These are phyloP conservation scores for Noctua pronuba DNA, from an alignment of 2,888 invertebrate genomes.

Conservation along the genomic window DNA sequence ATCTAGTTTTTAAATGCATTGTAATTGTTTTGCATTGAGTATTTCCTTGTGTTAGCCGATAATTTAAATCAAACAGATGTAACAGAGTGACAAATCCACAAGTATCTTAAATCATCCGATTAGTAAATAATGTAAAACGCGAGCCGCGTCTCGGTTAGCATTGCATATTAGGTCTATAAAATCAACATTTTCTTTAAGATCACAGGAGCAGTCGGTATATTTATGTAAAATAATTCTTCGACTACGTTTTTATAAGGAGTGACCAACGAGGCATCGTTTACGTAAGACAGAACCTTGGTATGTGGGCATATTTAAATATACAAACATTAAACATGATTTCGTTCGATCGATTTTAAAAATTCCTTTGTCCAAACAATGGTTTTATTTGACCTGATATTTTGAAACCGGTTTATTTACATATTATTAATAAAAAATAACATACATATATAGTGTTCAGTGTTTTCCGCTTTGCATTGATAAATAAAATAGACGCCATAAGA, in stretches of 20 bases:
- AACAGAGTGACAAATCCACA: not conserved
- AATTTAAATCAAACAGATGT: not conserved
- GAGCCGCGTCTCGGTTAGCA: not conserved
- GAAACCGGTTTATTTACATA: constrained; percentile 50
- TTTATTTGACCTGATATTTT: constrained; percentile 44
- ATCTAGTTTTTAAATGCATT: not conserved
- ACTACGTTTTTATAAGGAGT: constrained; percentile 21
- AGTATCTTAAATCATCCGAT: not conserved
- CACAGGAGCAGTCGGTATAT: constrained; percentile 7
- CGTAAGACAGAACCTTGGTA: constrained; percentile 41
- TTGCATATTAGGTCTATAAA: constrained; percentile 18
- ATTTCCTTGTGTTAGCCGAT: not conserved
- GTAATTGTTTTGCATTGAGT: not conserved
- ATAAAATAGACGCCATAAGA: constrained; percentile 7
- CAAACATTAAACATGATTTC: constrained; percentile 39
- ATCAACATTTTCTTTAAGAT: constrained; percentile 30
- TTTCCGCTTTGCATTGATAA: constrained; percentile 10
- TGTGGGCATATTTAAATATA: constrained; percentile 43
- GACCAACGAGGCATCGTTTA: constrained; percentile 22
- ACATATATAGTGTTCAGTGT: constrained; percentile 11
- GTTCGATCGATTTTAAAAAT: constrained; percentile 51
- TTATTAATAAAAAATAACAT: constrained; percentile 16
- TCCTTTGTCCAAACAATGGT: constrained; percentile 43
- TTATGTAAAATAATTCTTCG: constrained; percentile 34
- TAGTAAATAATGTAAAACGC: not conserved